Evolutionary conservation across 2,113 vertebrate genomes (phyloP).

Genomic region (Oreochromis aureus): DNA sequence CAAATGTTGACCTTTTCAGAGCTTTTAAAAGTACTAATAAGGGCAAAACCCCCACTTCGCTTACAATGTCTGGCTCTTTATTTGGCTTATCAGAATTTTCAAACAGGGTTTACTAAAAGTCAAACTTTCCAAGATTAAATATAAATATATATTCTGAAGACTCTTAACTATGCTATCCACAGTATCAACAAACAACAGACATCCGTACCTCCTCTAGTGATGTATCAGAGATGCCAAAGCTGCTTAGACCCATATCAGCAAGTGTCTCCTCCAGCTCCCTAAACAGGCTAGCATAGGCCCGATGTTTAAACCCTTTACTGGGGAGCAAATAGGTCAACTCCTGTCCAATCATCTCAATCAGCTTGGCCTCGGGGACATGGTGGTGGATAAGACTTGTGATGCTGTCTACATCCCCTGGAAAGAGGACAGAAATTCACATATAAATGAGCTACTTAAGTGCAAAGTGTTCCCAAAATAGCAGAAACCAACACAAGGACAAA

Average conservation of each 20-base stretch:
- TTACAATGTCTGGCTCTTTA: neutral
- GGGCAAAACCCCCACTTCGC: neutral
- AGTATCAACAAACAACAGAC: neutral
- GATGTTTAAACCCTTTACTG: constrained; percentile 89
- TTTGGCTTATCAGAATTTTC: neutral
- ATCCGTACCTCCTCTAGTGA: constrained; percentile 89
- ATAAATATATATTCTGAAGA: neutral
- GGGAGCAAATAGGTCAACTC: constrained; percentile 92
- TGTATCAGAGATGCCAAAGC: constrained; percentile 94
- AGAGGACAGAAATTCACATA: neutral
- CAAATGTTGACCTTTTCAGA: neutral
- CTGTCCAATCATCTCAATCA: constrained; percentile 91
- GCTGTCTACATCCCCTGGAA: constrained; percentile 67
- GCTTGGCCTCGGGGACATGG: constrained; percentile 89
- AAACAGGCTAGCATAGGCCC: constrained; percentile 93
- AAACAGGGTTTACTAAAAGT: neutral
- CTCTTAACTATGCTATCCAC: neutral
- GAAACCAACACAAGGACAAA: neutral
- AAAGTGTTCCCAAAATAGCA: neutral
- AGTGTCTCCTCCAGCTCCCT: constrained; percentile 89
- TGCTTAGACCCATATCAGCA: constrained; percentile 89
- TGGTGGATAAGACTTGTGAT: constrained; percentile 85
- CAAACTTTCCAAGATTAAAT: neutral
- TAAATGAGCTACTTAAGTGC: neutral
- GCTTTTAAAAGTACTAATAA: neutral